These are phyloP conservation scores for Scaeva pyrastri DNA, from an alignment of 2,888 invertebrate species.

Conservation along the genomic window DNA sequence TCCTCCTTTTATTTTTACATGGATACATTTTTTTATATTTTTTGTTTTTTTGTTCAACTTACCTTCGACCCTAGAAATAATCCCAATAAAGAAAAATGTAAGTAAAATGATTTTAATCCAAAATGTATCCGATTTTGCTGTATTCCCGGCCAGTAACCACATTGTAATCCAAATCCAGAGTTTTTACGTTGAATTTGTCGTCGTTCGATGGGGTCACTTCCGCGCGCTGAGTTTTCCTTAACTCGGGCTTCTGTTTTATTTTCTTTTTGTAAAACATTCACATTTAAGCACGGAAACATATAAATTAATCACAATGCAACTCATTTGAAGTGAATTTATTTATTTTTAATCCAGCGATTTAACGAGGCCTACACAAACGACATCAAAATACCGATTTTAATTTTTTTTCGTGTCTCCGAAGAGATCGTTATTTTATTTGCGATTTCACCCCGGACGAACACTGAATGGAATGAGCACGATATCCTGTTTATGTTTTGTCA, in stretches of 20 bases:
- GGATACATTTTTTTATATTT: neutral
- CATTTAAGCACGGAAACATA: constrained; percentile 66
- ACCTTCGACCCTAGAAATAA: constrained; percentile 76
- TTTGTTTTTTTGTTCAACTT: constrained; percentile 35
- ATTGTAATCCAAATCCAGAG: constrained; percentile 81
- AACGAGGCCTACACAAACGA: constrained; percentile 5
- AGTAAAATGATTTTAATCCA: constrained; percentile 80
- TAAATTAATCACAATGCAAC: constrained; percentile 51
- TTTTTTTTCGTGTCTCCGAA: constrained; percentile 1
- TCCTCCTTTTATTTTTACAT: constrained; percentile 14
- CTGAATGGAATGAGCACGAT: neutral
- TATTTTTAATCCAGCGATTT: constrained; percentile 18
- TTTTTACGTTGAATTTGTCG: constrained; percentile 68
- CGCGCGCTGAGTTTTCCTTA: constrained; percentile 67
- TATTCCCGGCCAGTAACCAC: constrained; percentile 80
- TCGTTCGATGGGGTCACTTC: constrained; percentile 66
- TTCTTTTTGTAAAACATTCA: constrained; percentile 66
- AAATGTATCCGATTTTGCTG: constrained; percentile 81
- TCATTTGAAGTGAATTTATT: constrained; percentile 59
- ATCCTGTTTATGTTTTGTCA: constrained; percentile 45
- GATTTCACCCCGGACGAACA: neutral
- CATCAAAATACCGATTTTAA: constrained; percentile 36
- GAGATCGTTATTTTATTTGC: constrained; percentile 25
- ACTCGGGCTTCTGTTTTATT: constrained; percentile 67
- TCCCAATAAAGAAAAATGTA: constrained; percentile 70